Conservation (phyloP, 1,140 invertebrate genomes). For the Palaemon carinicauda region DNA sequence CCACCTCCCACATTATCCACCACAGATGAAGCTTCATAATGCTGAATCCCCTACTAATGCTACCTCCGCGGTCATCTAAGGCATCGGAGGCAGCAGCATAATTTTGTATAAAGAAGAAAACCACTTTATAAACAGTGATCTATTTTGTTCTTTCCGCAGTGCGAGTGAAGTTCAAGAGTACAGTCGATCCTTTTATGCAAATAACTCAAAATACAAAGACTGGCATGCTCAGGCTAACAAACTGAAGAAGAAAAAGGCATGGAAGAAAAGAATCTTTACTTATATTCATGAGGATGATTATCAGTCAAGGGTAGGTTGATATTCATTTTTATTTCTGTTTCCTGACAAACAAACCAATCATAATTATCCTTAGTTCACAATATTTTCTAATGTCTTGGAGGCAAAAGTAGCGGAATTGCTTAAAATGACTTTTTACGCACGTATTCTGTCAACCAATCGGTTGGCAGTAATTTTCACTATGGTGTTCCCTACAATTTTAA, state of each 20-base stretch:
- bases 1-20: no score
- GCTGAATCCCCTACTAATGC: no score
- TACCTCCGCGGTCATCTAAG: no score
- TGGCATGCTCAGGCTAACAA: slow-evolving; percentile 17
- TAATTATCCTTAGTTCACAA: no score
- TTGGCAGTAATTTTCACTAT: not conserved
- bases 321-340: not conserved
- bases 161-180: slow-evolving; percentile 10
- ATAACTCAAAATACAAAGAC: slow-evolving; percentile 2
- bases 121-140: not conserved
- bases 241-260: not conserved
- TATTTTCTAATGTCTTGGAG: no score
- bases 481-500: no score
- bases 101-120: not conserved
- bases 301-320: not conserved
- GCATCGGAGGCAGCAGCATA: no score
- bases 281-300: slow-evolving; percentile 34
- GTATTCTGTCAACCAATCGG: not conserved
- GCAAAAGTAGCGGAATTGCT: no score
- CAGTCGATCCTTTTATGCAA: slow-evolving; percentile 3
- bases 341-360: no score
- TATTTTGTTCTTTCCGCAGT: not conserved
- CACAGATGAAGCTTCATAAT: no score
- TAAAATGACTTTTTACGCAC: no score
- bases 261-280: slow-evolving; percentile 20